Evolutionary conservation across 2,113 vertebrate genomes (phyloP).

Genomic region (Bettongia penicillata): DNA sequence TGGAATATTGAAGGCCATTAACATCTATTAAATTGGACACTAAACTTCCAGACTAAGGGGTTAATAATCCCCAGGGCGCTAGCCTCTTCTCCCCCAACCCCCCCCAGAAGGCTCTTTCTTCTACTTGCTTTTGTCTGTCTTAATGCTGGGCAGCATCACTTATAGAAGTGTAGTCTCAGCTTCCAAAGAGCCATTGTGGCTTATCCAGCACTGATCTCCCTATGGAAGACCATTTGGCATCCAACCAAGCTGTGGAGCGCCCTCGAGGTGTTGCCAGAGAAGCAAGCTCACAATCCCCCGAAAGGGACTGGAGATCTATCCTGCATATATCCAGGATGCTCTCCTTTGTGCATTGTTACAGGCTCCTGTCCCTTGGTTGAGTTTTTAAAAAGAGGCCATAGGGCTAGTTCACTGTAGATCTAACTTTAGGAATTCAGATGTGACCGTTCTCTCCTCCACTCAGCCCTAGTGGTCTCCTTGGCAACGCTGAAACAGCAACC

Average conservation of each 20-base stretch:
- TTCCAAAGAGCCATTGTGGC: conserved; percentile 77
- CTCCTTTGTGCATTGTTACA: background rate
- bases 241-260: conserved; percentile 22
- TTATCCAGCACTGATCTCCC: conserved; percentile 73
- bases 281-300: background rate
- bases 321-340: conserved; percentile 53
- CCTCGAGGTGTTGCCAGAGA: background rate
- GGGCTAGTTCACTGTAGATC: conserved; percentile 28
- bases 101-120: conserved; percentile 75
- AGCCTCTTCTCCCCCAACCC: conserved; percentile 55
- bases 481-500: conserved; percentile 46
- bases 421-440: conserved; percentile 62
- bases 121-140: conserved; percentile 70
- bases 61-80: conserved; percentile 52
- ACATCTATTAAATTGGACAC: background rate
- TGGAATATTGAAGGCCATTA: conserved; percentile 44
- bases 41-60: background rate
- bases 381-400: background rate
- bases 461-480: conserved; percentile 68
- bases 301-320: conserved; percentile 23
- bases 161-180: conserved; percentile 70
- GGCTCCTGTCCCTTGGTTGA: conserved; percentile 43
- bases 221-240: conserved; percentile 46
- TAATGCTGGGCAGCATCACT: conserved; percentile 59
- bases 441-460: conserved; percentile 29